Conservation (phyloP, 2,888 invertebrate genomes). For the Esperia sulphurella region DNA sequence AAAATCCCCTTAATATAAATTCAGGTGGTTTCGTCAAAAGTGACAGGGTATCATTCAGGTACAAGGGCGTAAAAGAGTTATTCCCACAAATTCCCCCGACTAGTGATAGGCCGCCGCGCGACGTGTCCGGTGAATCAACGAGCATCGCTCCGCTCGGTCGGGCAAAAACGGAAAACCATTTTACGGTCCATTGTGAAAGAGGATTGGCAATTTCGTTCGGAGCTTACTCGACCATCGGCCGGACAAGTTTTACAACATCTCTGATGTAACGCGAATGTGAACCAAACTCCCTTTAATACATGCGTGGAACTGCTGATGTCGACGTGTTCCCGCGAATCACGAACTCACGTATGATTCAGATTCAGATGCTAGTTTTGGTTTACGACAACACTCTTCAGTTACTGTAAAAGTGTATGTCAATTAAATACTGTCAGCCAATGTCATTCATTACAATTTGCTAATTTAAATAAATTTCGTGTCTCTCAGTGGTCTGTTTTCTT, state of each 20-base stretch:
- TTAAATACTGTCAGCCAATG: too few relatives aligned
- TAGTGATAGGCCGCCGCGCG: conserved; percentile 67
- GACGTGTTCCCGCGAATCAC: not conserved
- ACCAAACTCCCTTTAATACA: conserved; percentile 44
- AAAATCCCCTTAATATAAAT: not conserved
- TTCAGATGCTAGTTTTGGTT: too few relatives aligned
- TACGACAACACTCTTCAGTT: too few relatives aligned
- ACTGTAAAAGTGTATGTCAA: too few relatives aligned
- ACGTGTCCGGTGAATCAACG: conserved; percentile 77
- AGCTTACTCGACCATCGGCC: conserved; percentile 73
- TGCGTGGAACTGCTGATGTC: conserved; percentile 2
- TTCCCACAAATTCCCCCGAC: conserved; percentile 60
- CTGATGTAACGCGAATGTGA: conserved; percentile 61
- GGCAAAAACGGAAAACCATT: conserved; percentile 79
- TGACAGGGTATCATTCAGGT: conserved; percentile 17
- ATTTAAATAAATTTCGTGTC: too few relatives aligned
- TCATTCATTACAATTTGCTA: too few relatives aligned
- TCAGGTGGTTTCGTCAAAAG: conserved; percentile 6
- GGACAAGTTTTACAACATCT: conserved; percentile 70
- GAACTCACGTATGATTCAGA: not conserved
- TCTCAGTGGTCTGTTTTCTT: too few relatives aligned
- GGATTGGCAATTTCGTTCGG: conserved; percentile 77
- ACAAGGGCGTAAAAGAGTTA: conserved; percentile 57
- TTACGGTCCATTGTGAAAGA: conserved; percentile 79
- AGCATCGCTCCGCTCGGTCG: conserved; percentile 70